A percentile compares a stretch with the other conserved stretches of the same genome.
phyloP scores from a whole-genome alignment of 2,797 vertebrate genomes.

The Natrix natrix region DNA sequence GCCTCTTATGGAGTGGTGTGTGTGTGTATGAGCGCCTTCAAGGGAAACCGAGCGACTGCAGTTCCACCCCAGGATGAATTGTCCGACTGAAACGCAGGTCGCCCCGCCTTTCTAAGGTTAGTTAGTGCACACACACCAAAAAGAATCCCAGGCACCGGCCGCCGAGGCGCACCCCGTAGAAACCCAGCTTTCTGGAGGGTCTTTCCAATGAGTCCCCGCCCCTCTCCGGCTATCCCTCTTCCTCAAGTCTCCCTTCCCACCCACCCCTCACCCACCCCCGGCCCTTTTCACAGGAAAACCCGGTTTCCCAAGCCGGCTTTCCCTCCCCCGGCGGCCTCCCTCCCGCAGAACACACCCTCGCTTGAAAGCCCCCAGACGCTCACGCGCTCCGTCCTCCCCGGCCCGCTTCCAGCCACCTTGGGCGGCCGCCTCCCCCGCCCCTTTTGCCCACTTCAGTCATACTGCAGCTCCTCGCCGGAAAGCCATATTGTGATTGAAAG shows the following conservation, averaged over 20 bases:
- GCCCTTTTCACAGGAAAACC: neutral
- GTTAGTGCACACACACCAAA: neutral
- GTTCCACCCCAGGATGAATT: neutral
- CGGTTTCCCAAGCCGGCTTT: neutral
- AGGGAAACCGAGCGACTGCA: neutral
- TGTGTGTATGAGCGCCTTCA: neutral
- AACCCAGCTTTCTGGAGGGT: neutral
- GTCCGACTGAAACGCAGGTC: neutral
- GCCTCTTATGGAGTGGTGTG: neutral
- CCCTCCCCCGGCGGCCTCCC: neutral
- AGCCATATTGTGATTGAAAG: conserved; percentile 2
- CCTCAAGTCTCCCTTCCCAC: neutral
- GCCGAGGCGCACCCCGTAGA: neutral
- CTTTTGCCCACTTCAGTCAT: neutral
- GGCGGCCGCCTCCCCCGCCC: neutral
- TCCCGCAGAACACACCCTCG: neutral
- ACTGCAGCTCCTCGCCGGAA: conserved; percentile 23
- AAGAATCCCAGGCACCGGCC: neutral
- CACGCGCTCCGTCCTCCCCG: neutral
- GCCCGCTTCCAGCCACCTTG: neutral
- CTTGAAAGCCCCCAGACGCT: neutral
- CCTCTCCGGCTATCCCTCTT: neutral
- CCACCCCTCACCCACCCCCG: neutral
- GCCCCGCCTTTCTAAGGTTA: neutral
- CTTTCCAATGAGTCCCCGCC: neutral